Evolutionary conservation across 2,888 invertebrate genomes (phyloP), one percentile per base, ranked within the genome.

Genomic region (Xylota segnis): DNA sequence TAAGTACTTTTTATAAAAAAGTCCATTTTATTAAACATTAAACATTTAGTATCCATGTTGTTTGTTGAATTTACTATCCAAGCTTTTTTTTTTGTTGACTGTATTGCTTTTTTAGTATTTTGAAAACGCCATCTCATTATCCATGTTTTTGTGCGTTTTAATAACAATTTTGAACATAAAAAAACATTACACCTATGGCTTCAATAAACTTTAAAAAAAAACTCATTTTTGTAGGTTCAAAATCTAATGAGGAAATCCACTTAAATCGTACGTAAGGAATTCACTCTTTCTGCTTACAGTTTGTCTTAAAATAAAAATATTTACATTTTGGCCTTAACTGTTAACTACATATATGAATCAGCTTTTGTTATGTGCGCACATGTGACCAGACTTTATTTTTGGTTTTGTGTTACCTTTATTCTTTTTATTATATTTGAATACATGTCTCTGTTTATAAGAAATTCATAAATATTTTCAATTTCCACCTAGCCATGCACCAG

Each of bases 161-260:
- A 50, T 23, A 16, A 45, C 18, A 58, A 45, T 18, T 63, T 59
- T 29, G 4, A 9, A 59, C 10, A 32, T 3, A 32, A 23, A 23
- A 23, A 23, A 23, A 23, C 23, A 1, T 23, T 2, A 23, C 23
- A 23, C 23, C 3, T 23, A 23, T 23, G n/a, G 16, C 63, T 32
- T 16, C 14, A 52, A 37, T 65, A n/a, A 65, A 54, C n/a, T 47
- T n/a, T n/a, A n/a, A n/a, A n/a, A n/a, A 14, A 63, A 58, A 71
- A 56, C 18, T 16, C 40, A 50, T 52, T 27, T 77, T 77, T 77
- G 68, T 77, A 77, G 77, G 77, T 77, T 77, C 40, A 77, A 68
- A 77, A 68, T 34, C 52, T 77, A 58, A 76, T 47, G 52, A 68
- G 59, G 59, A 68, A 52, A 52, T 47, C 63, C 32, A 72, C 23